Evolutionary conservation across 2,888 invertebrate species (phyloP).

Genomic region (Cryptocephalus moraei): DNA sequence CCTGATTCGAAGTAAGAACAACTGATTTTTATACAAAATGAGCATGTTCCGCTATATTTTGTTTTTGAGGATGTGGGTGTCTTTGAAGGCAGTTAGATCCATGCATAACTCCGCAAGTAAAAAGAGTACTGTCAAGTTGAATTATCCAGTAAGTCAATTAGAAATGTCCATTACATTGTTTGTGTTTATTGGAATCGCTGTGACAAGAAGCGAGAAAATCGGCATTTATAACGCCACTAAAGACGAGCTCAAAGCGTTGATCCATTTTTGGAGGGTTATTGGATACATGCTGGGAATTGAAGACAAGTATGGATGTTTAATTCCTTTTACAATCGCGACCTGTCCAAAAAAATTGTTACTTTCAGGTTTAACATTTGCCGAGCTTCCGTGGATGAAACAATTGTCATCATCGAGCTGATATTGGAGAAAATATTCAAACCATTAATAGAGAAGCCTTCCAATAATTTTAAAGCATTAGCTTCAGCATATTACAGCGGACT

Average conservation of each 20-base stretch:
- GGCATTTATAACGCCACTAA: conserved; percentile 50
- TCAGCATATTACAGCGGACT: no score
- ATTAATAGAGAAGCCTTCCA: no score
- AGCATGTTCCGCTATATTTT: not conserved
- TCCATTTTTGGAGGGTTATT: conserved; percentile 76
- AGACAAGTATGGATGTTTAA: conserved; percentile 49
- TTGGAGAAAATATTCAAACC: no score
- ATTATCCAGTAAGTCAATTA: conserved; percentile 54
- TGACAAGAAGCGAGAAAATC: conserved; percentile 52
- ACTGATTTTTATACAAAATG: no score
- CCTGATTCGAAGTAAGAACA: conserved; percentile 45
- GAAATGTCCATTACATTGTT: conserved; percentile 81
- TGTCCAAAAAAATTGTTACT: conserved; percentile 3
- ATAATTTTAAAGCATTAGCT: no score
- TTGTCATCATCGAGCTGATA: no score
- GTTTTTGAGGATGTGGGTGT: conserved; percentile 52
- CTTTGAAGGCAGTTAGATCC: conserved; percentile 54
- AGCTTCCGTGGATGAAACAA: conserved; percentile 51
- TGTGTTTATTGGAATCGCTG: conserved; percentile 71
- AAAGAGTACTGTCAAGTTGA: no score
- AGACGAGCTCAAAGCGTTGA: conserved; percentile 61
- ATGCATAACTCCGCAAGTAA: conserved; percentile 57
- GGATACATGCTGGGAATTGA: conserved; percentile 73
- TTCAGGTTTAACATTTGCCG: conserved; percentile 62
- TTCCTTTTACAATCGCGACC: no score